These are phyloP conservation scores for Venusia cambrica DNA, from an alignment of 2,888 invertebrate genomes.

Conservation along the genomic window DNA sequence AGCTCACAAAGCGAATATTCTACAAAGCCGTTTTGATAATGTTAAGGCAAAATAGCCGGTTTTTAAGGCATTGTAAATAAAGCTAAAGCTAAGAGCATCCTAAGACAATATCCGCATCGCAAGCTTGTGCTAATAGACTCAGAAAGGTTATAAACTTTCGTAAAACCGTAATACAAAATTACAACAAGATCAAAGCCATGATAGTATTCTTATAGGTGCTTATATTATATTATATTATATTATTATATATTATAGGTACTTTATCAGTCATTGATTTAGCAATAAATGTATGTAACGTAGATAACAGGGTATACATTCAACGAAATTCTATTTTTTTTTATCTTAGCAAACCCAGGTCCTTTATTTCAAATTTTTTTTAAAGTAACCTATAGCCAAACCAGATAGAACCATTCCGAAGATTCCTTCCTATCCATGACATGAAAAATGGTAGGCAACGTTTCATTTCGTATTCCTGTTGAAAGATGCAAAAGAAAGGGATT, in stretches of 20 bases:
- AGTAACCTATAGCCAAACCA: constrained; percentile 4
- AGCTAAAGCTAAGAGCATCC: constrained; percentile 42
- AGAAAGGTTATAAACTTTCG: no score
- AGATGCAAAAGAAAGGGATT: constrained; percentile 69
- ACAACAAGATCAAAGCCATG: no score
- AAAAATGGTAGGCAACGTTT: constrained; percentile 64
- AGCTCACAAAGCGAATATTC: no score
- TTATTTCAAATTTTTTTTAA: neutral
- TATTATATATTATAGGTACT: no score
- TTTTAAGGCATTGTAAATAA: constrained; percentile 45
- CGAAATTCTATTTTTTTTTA: neutral
- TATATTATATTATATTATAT: no score
- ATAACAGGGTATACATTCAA: no score
- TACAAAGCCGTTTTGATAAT: constrained; percentile 30
- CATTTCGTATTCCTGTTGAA: constrained; percentile 67
- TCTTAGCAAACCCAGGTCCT: neutral
- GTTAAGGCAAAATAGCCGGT: constrained; percentile 26
- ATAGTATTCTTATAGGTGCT: no score
- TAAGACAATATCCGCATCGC: constrained; percentile 49
- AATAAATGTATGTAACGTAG: no score
- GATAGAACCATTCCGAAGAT: constrained; percentile 19
- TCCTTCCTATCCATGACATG: constrained; percentile 40
- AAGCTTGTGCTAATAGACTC: no score
- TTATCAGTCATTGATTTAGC: no score
- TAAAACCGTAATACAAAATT: no score